Evolutionary conservation across 2,113 vertebrate genomes (phyloP).

Genomic region (Fregata magnificens): DNA sequence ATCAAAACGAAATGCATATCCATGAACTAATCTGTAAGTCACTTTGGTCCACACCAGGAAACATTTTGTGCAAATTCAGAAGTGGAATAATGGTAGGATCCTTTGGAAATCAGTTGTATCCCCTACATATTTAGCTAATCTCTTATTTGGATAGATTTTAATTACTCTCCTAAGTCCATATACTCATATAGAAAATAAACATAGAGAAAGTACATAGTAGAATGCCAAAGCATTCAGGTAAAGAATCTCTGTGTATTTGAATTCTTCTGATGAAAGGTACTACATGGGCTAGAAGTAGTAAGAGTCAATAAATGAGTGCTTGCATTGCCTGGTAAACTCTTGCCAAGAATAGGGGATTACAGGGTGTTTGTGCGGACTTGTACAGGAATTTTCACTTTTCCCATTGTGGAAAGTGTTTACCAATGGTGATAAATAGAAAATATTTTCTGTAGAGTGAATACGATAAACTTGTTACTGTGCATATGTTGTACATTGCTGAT

Average conservation of each 20-base stretch:
- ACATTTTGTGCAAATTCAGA: not conserved
- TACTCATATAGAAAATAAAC: not conserved
- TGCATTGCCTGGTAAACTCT: not conserved
- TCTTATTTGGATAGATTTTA: not conserved
- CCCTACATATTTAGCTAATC: rapidly evolving
- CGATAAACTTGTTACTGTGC: not conserved
- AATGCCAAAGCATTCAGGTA: not conserved
- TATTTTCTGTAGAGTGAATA: not conserved
- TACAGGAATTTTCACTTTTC: not conserved
- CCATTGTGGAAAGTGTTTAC: not conserved
- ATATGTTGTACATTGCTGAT: not conserved
- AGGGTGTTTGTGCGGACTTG: not conserved
- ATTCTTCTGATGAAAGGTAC: not conserved
- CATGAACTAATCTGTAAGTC: not conserved
- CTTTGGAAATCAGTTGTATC: not conserved
- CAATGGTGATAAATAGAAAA: not conserved
- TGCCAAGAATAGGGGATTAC: not conserved
- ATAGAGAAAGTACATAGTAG: not conserved
- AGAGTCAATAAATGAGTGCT: not conserved
- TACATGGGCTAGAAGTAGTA: rapidly evolving
- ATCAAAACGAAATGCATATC: not conserved
- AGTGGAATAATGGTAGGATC: not conserved
- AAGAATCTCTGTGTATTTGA: not conserved
- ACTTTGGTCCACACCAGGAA: not conserved
- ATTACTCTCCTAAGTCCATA: not conserved